A percentile compares a stretch with the other conserved stretches of the same genome.
Evolutionary conservation across 2,113 vertebrate genomes (phyloP).

Genomic region (Gymnogyps californianus): DNA sequence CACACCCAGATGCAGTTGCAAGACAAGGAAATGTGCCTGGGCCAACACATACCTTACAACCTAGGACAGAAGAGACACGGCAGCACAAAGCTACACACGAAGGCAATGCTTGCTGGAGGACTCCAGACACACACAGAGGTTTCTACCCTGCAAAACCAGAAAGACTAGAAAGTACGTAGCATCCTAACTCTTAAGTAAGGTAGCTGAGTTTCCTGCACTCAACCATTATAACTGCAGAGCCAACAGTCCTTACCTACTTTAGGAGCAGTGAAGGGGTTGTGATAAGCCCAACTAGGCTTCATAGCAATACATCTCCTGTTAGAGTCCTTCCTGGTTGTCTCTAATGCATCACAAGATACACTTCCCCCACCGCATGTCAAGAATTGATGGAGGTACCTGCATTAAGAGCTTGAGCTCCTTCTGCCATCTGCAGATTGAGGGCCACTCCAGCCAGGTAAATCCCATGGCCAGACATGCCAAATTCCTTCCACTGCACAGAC

Average conservation of each 20-base stretch:
- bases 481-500: neutral
- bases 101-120: neutral
- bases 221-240: neutral
- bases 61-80: neutral
- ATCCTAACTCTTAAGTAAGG: neutral
- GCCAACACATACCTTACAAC: neutral
- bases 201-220: neutral
- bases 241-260: neutral
- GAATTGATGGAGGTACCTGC: neutral
- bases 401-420: neutral
- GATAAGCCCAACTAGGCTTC: neutral
- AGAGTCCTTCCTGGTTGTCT: neutral
- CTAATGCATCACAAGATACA: neutral
- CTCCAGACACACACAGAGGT: neutral
- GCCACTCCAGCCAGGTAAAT: neutral
- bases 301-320: neutral
- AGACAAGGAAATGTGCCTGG: accelerated
- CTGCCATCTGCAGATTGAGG: neutral
- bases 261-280: neutral
- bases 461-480: accelerated
- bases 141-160: neutral
- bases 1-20: neutral
- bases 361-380: accelerated
- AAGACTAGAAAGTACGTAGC: neutral
- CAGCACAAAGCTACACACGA: accelerated